phyloP scores from a whole-genome alignment of 2,797 vertebrate species.

The Sorex maritimensis region DNA sequence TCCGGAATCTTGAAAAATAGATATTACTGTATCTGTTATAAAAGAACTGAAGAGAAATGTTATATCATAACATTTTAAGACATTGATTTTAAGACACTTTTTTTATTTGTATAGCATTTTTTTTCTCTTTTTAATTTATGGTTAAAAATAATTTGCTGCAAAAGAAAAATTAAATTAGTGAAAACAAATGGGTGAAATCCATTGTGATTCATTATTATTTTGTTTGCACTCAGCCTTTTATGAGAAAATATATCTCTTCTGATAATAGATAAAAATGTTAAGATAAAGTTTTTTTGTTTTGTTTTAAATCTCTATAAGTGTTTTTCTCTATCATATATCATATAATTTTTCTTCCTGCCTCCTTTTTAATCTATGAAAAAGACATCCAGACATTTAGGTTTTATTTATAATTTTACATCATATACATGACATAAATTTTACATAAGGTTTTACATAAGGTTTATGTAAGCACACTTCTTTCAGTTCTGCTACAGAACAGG shows the following conservation, averaged over 20 bases:
- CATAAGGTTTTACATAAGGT: not conserved
- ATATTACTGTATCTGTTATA: not conserved
- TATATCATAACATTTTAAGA: conserved; percentile 35
- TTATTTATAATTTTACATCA: conserved; percentile 3
- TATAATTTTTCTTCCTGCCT: not conserved
- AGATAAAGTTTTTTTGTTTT: not conserved
- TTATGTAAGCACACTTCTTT: not conserved
- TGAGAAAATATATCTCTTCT: not conserved
- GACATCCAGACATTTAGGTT: not conserved
- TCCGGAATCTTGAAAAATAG: not conserved
- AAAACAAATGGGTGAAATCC: not conserved
- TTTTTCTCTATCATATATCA: not conserved
- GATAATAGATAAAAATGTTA: not conserved
- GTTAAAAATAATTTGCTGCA: not conserved
- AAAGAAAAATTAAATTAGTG: conserved; percentile 18
- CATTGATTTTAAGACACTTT: not conserved
- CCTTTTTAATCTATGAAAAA: not conserved
- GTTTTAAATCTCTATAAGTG: not conserved
- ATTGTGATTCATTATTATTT: not conserved
- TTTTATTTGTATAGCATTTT: not conserved
- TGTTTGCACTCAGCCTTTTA: not conserved
- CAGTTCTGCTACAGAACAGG: not conserved
- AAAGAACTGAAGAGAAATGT: not conserved
- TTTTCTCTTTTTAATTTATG: not conserved
- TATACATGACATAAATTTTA: not conserved